Evolutionary conservation across 2,797 vertebrate species (phyloP), one percentile per base, ranked within the genome.

Genomic region (Mormyrus hasselquistii): DNA sequence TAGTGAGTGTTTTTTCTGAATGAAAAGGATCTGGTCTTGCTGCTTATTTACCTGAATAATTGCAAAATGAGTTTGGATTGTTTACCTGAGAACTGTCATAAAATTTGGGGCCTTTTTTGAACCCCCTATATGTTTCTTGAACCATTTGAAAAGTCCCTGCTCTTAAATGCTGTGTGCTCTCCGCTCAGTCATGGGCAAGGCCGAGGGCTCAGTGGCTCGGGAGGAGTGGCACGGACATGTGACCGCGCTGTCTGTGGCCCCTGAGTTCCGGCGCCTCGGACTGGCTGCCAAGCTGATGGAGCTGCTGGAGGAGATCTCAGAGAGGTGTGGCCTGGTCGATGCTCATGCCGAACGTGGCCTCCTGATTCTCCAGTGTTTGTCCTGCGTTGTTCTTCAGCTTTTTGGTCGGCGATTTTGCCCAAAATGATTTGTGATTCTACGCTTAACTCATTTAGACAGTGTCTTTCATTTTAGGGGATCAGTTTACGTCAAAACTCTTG

Each of bases 211-310:
- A 0, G 98, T 99, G 91, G 97, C 98, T 0, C 94, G 98, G 38
- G 98, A 99, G 88, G 98, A 99, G 89, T 99, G 98, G 98, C 98
- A 99, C 0, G 98, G 98, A 0, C 98, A 99, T 0, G 98, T 99
- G 90, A 99, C 98, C 0, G 98, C 98, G 0, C 95, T 99, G 34
- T 99, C 98, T 0, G 98, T 99, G 0, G 97, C 98, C 0, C 98
- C 98, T 0, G 98, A 99, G 93, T 99, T 99, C 92, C 95, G 97
- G 4, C 93, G 98, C 1, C 96, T 99, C 59, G 98, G 98, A 85
- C 95, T 99, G 79, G 98, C 98, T 0, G 98, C 98, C 90, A 99
- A 98, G 91, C 94, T 99, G 57, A 99, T 99, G 98, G 98, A 99
- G 65, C 96, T 99, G 90, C 90, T 99, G 92, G 98, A 99, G 91